A percentile compares a stretch with the other conserved stretches of the same genome.
Evolutionary conservation across 2,888 invertebrate species (phyloP).

Genomic region (Stramonita haemastoma): DNA sequence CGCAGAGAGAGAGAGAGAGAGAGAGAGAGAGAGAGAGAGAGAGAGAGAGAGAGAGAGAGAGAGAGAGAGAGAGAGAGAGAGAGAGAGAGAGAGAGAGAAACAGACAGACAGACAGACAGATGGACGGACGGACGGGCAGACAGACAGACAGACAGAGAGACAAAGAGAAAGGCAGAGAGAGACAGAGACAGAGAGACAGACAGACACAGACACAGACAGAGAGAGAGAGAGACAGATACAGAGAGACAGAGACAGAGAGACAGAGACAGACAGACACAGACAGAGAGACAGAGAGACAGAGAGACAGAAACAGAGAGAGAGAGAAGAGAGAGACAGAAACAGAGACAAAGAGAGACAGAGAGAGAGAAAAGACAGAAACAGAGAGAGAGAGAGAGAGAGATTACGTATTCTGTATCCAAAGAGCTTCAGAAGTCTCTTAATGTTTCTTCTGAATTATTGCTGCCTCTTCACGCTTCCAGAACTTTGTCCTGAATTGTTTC

Average conservation of each 20-base stretch:
- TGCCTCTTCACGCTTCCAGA: too few relatives aligned
- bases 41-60: slow-evolving; percentile 18
- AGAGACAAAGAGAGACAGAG: neutral
- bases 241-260: too few relatives aligned
- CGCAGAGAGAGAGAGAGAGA: neutral
- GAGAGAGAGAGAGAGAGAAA: neutral
- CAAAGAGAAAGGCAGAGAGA: neutral
- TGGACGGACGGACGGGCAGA: neutral
- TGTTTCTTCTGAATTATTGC: too few relatives aligned
- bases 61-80: neutral
- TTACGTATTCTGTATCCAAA: too few relatives aligned
- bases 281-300: neutral
- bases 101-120: neutral
- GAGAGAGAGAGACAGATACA: neutral
- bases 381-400: neutral
- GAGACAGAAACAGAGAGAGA: neutral
- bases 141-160: neutral
- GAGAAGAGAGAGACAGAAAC: neutral
- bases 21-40: neutral
- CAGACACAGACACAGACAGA: neutral
- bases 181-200: neutral
- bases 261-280: neutral
- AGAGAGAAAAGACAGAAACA: neutral
- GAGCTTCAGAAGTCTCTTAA: too few relatives aligned
- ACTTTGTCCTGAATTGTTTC: too few relatives aligned